phyloP scores from a whole-genome alignment of 2,888 invertebrate genomes.

The Spodoptera picta region DNA sequence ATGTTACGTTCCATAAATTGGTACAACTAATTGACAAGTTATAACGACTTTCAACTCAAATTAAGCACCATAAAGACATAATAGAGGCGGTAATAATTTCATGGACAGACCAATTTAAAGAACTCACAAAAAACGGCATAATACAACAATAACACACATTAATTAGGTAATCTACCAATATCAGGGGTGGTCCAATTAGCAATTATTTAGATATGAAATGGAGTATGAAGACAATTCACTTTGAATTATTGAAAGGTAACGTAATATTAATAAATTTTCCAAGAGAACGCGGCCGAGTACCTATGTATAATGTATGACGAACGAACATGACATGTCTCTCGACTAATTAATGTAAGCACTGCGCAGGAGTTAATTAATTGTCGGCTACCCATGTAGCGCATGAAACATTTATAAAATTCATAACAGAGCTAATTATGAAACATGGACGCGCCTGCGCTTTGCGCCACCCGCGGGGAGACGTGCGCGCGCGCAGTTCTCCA shows the following conservation, averaged over 20 bases:
- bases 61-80: conserved; percentile 79
- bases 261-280: conserved; percentile 74
- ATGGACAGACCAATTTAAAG: conserved; percentile 64
- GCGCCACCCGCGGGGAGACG: conserved; percentile 81
- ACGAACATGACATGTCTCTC: conserved; percentile 76
- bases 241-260: conserved; percentile 69
- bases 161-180: conserved; percentile 66
- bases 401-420: conserved; percentile 88
- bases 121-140: conserved; percentile 61
- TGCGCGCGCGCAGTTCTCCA: conserved; percentile 61
- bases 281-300: conserved; percentile 64
- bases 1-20: conserved; percentile 32
- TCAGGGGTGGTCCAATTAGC: conserved; percentile 71
- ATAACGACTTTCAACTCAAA: conserved; percentile 55
- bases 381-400: conserved; percentile 79
- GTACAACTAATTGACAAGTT: conserved; percentile 18
- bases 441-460: conserved; percentile 74
- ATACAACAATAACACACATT: conserved; percentile 74
- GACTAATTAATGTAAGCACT: conserved; percentile 85
- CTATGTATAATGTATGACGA: conserved; percentile 82
- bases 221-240: conserved; percentile 52
- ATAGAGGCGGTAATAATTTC: conserved; percentile 67
- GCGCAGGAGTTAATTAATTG: conserved; percentile 86
- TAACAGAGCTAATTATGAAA: conserved; percentile 86
- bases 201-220: conserved; percentile 52